Conservation (phyloP, 1,140 invertebrate species). For the Zaprionus africanus region DNA sequence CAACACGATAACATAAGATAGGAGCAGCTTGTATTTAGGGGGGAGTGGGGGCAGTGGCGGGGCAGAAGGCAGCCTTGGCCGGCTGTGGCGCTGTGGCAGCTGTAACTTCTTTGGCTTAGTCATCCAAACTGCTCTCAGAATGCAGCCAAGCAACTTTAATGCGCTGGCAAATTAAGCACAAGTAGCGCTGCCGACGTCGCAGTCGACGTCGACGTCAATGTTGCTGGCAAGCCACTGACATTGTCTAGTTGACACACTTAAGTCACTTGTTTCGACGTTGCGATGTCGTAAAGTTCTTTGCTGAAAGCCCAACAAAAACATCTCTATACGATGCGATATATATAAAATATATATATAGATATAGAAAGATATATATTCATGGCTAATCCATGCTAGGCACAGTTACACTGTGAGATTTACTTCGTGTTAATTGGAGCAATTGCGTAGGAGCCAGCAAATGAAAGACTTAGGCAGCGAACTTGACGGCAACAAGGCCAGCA, state of each 20-base stretch:
- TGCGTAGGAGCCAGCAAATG: conserved; percentile 56
- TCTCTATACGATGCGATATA: neutral
- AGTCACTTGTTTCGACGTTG: conserved; percentile 67
- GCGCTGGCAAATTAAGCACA: conserved; percentile 78
- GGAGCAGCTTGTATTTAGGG: neutral
- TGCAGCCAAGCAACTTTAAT: conserved; percentile 75
- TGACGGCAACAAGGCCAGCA: conserved; percentile 35
- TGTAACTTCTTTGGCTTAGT: conserved; percentile 77
- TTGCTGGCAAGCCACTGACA: conserved; percentile 55
- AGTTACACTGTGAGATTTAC: neutral
- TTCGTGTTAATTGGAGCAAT: conserved; percentile 51
- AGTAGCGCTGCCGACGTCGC: conserved; percentile 32
- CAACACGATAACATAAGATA: neutral
- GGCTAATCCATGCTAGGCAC: neutral
- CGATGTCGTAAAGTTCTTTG: conserved; percentile 63
- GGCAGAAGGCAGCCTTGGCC: conserved; percentile 55
- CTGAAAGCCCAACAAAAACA: conserved; percentile 44
- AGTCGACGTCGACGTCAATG: conserved; percentile 12
- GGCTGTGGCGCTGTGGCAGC: conserved; percentile 19
- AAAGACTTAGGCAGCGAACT: conserved; percentile 80
- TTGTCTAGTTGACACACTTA: conserved; percentile 82
- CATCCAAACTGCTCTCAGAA: conserved; percentile 66
- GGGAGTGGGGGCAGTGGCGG: conserved; percentile 23
- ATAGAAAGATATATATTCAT: conserved; percentile 6
- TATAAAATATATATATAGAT: neutral